phyloP scores from a whole-genome alignment of 2,113 vertebrate species.

The Mixornis gularis region DNA sequence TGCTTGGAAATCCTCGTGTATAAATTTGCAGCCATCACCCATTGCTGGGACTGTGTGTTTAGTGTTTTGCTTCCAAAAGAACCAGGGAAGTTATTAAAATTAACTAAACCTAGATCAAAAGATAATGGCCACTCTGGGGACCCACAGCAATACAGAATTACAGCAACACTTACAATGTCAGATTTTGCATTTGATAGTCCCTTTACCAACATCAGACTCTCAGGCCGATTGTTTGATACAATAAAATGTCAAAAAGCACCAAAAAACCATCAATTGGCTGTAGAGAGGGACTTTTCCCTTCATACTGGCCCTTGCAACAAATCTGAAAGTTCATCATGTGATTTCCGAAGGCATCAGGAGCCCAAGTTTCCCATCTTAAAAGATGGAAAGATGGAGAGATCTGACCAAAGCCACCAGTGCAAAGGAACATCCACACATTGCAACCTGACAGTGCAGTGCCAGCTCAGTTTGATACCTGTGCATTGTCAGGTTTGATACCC shows the following conservation, averaged over 20 bases:
- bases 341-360: not conserved
- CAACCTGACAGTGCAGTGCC: accelerated
- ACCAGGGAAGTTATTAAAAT: not conserved
- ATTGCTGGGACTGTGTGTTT: not conserved
- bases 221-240: not conserved
- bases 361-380: not conserved
- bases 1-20: not conserved
- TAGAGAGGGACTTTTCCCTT: not conserved
- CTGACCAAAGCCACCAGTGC: not conserved
- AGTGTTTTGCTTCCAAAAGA: not conserved
- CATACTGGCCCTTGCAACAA: not conserved
- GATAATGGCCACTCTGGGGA: not conserved
- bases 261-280: not conserved
- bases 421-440: not conserved
- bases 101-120: constrained; percentile 4
- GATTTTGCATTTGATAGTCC: not conserved
- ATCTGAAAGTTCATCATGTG: not conserved
- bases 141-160: not conserved
- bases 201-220: not conserved
- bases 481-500: not conserved
- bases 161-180: not conserved
- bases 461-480: not conserved
- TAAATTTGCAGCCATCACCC: not conserved
- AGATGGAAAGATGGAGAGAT: not conserved
- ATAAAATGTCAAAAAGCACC: not conserved